Evolutionary conservation across 2,797 vertebrate species (phyloP).

Genomic region (Pangasius sanitwongsei): DNA sequence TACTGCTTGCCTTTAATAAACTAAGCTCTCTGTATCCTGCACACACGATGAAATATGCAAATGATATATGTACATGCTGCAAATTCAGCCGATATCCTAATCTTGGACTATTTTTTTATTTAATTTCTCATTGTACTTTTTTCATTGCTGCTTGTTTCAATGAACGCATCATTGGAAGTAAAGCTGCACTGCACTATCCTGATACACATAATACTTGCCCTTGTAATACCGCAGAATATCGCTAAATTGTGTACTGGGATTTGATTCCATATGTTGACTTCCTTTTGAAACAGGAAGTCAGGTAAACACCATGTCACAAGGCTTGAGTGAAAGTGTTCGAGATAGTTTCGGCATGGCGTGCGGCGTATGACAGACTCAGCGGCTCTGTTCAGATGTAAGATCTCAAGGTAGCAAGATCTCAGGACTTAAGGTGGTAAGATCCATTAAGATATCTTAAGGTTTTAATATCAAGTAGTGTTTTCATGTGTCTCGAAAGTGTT

Average conservation of each 20-base stretch:
- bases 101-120: too few species aligned
- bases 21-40: not conserved
- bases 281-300: not conserved
- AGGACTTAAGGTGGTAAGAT: not conserved
- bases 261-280: not conserved
- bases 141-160: not conserved
- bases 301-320: not conserved
- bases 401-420: not conserved
- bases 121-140: not conserved
- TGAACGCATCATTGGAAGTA: not conserved
- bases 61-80: not conserved
- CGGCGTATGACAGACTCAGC: not conserved
- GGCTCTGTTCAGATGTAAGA: not conserved
- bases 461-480: not conserved
- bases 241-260: not conserved
- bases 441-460: not conserved
- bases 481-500: not conserved
- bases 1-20: constrained; percentile 13
- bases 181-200: not conserved
- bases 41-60: too few species aligned
- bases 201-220: not conserved
- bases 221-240: not conserved
- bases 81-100: not conserved
- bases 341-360: too few species aligned
- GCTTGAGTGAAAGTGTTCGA: not conserved